These are phyloP conservation scores for Psilopogon haemacephalus DNA, from an alignment of 2,113 vertebrate species.

Conservation along the genomic window DNA sequence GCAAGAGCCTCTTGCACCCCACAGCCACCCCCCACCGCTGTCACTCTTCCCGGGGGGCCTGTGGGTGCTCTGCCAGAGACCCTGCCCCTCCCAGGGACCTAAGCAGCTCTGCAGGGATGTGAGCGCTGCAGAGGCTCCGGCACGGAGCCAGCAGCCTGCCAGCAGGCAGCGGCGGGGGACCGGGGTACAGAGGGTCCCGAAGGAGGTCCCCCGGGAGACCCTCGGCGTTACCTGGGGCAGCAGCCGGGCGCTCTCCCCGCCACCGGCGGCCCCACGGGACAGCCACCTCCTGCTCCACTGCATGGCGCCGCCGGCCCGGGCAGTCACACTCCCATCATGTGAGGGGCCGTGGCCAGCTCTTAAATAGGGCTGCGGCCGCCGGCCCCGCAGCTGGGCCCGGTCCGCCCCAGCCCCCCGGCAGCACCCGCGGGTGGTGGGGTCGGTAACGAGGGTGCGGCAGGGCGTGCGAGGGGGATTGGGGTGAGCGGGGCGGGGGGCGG, in stretches of 20 bases:
- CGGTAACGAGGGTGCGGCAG: background rate
- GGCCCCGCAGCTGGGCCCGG: background rate
- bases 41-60: no score
- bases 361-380: background rate
- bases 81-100: background rate
- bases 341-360: background rate
- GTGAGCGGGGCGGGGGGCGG: no score
- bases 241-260: constrained; percentile 77
- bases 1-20: background rate
- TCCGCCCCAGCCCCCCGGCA: background rate
- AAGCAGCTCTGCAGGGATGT: fast-evolving
- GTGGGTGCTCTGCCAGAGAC: background rate
- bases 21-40: no score
- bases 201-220: fast-evolving
- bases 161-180: fast-evolving
- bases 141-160: background rate
- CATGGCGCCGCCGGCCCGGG: background rate
- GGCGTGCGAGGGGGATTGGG: fast-evolving
- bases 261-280: background rate
- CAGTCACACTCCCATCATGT: constrained; percentile 31
- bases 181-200: background rate
- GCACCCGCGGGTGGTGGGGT: background rate
- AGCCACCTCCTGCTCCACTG: background rate
- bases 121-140: background rate
- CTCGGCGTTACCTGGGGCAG: constrained; percentile 79